These are phyloP conservation scores for Periplaneta americana DNA, from an alignment of 1,140 invertebrate species.

Conservation along the genomic window DNA sequence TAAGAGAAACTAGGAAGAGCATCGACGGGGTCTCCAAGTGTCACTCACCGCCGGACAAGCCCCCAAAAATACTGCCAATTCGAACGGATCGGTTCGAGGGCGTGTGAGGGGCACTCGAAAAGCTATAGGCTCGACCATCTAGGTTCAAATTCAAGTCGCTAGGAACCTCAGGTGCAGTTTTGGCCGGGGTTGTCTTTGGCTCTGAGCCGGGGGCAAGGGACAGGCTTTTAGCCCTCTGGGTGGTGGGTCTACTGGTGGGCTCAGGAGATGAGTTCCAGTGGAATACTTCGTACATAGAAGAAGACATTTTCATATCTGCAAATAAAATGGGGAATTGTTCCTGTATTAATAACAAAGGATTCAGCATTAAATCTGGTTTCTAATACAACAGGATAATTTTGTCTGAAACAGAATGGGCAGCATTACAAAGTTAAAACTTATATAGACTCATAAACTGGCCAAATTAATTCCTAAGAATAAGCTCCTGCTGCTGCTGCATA, in stretches of 20 bases:
- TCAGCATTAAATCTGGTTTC: neutral
- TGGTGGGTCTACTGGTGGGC: constrained; percentile 24
- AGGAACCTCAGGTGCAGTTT: constrained; percentile 1
- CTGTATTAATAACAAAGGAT: neutral
- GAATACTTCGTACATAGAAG: constrained; percentile 71
- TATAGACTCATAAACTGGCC: neutral
- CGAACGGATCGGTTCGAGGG: constrained; percentile 7
- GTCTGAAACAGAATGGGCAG: neutral
- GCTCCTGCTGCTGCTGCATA: neutral
- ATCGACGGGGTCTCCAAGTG: neutral
- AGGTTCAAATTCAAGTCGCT: neutral
- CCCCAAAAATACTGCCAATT: constrained; percentile 11
- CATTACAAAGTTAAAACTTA: neutral
- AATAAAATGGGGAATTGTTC: constrained; percentile 27
- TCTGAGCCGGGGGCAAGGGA: constrained; percentile 34
- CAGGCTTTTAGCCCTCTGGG: constrained; percentile 36
- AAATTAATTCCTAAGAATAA: no score
- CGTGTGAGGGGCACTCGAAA: constrained; percentile 12
- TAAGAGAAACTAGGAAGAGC: neutral
- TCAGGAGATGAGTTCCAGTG: constrained; percentile 53
- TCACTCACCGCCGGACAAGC: constrained; percentile 5
- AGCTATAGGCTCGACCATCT: neutral
- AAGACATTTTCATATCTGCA: constrained; percentile 62
- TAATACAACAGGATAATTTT: no score
- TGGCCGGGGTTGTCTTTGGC: neutral